Evolutionary conservation across 2,113 vertebrate species (phyloP).

Genomic region (Sphaerodactylus townsendi): DNA sequence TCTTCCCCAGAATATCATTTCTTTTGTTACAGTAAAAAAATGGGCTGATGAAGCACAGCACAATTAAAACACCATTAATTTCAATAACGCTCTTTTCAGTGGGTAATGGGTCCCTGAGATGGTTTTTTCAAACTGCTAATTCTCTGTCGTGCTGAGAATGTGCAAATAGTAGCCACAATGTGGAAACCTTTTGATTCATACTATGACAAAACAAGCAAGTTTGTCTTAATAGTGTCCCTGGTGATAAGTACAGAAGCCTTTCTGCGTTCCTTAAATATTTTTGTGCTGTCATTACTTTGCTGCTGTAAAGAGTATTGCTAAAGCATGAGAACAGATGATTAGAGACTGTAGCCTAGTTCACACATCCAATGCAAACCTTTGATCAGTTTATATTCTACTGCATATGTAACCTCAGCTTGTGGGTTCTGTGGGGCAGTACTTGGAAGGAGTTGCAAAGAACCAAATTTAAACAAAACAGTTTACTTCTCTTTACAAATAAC

Average conservation of each 20-base stretch:
- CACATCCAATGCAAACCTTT: neutral
- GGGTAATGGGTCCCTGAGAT: conserved; percentile 3
- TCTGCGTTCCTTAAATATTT: conserved; percentile 28
- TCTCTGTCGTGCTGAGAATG: conserved; percentile 29
- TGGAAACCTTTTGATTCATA: conserved; percentile 29
- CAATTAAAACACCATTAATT: conserved; percentile 67
- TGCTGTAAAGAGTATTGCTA: neutral
- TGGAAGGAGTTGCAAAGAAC: too few relatives aligned
- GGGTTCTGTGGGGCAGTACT: too few relatives aligned
- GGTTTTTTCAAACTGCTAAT: conserved; percentile 36
- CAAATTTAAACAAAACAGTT: too few relatives aligned
- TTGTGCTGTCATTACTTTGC: neutral
- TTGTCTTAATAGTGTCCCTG: conserved; percentile 43
- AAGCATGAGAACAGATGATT: conserved; percentile 31
- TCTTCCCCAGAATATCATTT: conserved; percentile 50
- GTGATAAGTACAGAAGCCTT: neutral
- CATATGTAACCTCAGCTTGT: too few relatives aligned
- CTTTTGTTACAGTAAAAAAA: conserved; percentile 54
- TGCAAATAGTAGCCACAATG: conserved; percentile 4
- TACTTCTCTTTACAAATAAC: too few relatives aligned
- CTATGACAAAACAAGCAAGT: conserved; percentile 16
- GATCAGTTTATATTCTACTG: neutral
- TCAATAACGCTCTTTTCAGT: conserved; percentile 42
- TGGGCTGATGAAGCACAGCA: conserved; percentile 50
- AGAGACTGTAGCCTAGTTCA: conserved; percentile 10